Evolutionary conservation across 2,888 invertebrate genomes (phyloP).

Genomic region (Agrotis ipsilon): DNA sequence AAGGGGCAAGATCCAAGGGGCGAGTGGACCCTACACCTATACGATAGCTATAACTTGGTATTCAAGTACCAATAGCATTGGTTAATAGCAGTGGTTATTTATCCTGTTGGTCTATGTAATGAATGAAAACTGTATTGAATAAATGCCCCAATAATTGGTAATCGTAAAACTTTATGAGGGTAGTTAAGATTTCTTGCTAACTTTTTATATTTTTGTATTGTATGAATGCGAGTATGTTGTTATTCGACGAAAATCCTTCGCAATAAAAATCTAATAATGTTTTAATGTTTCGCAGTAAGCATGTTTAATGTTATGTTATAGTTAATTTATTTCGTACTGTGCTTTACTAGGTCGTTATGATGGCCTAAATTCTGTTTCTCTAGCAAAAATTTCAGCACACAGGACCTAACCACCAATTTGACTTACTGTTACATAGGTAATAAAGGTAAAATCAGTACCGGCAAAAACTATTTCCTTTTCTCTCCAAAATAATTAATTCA

Average conservation of each 20-base stretch:
- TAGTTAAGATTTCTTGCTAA: slow-evolving; percentile 32
- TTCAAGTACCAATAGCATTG: neutral
- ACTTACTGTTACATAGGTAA: too few species aligned
- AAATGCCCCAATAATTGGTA: slow-evolving; percentile 32
- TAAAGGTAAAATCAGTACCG: neutral
- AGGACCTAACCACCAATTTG: too few species aligned
- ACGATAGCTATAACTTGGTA: slow-evolving; percentile 9
- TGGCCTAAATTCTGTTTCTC: neutral
- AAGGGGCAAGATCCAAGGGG: too few species aligned
- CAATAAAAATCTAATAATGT: slow-evolving; percentile 22
- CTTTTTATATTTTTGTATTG: slow-evolving; percentile 31
- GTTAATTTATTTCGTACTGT: neutral
- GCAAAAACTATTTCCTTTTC: neutral
- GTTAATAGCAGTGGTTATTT: neutral
- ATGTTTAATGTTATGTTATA: too few species aligned
- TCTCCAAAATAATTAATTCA: neutral
- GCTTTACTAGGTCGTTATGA: neutral
- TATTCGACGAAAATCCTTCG: slow-evolving; percentile 7
- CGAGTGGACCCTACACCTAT: too few species aligned
- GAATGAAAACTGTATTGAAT: slow-evolving; percentile 4
- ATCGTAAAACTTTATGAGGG: slow-evolving; percentile 51
- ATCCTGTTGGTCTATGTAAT: slow-evolving; percentile 38
- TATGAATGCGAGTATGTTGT: slow-evolving; percentile 8
- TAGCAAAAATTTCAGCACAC: too few species aligned
- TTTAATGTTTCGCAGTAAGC: neutral